Evolutionary conservation across 2,888 invertebrate genomes (phyloP).

Genomic region (Aromia moschata): DNA sequence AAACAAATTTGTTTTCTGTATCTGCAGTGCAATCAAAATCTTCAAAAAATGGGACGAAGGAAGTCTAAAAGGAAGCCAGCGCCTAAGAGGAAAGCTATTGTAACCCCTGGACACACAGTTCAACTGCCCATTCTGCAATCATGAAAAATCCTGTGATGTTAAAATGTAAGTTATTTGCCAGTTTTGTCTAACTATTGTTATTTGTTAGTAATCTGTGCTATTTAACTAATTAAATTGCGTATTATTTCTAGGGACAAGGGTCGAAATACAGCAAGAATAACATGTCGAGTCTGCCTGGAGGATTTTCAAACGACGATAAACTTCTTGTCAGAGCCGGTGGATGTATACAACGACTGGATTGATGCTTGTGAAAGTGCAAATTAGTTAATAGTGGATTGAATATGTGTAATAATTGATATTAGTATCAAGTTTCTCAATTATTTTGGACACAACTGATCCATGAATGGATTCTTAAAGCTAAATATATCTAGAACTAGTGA

Average conservation of each 20-base stretch:
- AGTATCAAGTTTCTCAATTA: no score
- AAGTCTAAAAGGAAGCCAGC: constrained; percentile 99
- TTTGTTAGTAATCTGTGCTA: no score
- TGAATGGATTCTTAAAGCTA: no score
- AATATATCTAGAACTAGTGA: no score
- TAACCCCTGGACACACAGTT: constrained; percentile 95
- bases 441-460: no score
- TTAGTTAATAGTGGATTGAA: no score
- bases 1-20: no score
- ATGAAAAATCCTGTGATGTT: constrained; percentile 98
- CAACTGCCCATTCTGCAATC: constrained; percentile 99
- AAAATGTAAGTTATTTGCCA: constrained; percentile 82
- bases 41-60: constrained; percentile 83
- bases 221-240: constrained; percentile 9
- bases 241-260: constrained; percentile 86
- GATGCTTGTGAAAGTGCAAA: constrained; percentile 98
- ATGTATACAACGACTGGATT: constrained; percentile 99
- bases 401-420: no score
- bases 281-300: constrained; percentile 94
- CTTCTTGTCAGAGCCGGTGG: constrained; percentile 95
- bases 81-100: constrained; percentile 89
- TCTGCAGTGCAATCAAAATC: no score
- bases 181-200: not conserved
- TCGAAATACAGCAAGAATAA: constrained; percentile 92
- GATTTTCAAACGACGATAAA: constrained; percentile 97